These are phyloP conservation scores for Sebastiscus albofasciatus DNA, from an alignment of 2,797 vertebrate genomes.

Conservation along the genomic window DNA sequence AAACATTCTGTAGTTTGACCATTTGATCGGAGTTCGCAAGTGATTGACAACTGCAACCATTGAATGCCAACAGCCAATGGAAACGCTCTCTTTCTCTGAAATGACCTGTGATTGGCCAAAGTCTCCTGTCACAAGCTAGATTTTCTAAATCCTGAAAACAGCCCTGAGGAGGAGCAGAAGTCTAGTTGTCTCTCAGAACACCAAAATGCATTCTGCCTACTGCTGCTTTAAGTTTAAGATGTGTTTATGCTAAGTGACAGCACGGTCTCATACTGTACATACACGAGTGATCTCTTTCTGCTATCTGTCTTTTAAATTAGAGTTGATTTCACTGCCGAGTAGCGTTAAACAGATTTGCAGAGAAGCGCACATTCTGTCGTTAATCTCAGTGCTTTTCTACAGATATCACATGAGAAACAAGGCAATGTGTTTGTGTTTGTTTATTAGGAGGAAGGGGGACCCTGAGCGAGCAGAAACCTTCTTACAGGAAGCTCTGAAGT, in stretches of 20 bases:
- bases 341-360: background rate
- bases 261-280: background rate
- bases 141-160: no score
- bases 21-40: no score
- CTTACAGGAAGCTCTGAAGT: conserved; percentile 92
- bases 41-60: no score
- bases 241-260: background rate
- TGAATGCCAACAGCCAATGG: no score
- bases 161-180: no score
- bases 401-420: background rate
- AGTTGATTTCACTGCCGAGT: background rate
- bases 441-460: conserved; percentile 90
- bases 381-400: background rate
- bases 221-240: no score
- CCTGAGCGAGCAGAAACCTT: conserved; percentile 91
- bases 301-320: background rate
- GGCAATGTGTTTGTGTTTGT: background rate
- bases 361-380: background rate
- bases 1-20: no score
- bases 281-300: background rate
- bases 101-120: no score
- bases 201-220: no score
- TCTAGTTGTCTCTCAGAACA: no score
- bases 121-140: no score
- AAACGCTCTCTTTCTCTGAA: no score